Base-by-base conservation (phyloP, 2,113 vertebrate genomes). In the Callospermophilus lateralis region DNA sequence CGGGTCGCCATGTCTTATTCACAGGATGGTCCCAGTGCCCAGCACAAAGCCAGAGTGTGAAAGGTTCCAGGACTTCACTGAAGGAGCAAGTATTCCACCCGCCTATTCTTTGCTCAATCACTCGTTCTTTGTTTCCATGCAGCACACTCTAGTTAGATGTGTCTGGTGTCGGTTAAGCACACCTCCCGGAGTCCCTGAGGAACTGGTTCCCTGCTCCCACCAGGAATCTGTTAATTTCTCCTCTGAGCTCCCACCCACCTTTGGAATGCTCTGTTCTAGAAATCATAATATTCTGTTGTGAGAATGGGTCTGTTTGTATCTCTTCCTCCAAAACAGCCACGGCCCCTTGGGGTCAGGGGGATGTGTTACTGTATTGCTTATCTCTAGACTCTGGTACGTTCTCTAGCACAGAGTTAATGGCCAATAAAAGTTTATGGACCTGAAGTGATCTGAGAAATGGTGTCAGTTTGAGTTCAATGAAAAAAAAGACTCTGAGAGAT, bases 61-160 rank as follows among this genome's bases (percentile, higher is more conserved):
- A n/a, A 13, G 11, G 34, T 30, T 55, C 30, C 4, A 6, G 34
- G 34, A 22, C 34, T 83, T 22, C 0, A 0, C 0, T 26, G 34
- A 53, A 73, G 53, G 19, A 88, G 42, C 39, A 11, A 37, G 48
- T 79, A 51, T 9, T 8, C 42, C 45, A 53, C 1, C 1, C 4
- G 30, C 39, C 58, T 32, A 16, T 10, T n/a, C 28, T 61, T 51
- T 70, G n/a, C 51, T 76, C 42, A n/a, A 58, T 74, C 16, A 17
- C 22, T 67, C 65, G 17, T 16, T 37, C 53, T 92, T 73, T 72
- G 42, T 58, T 84, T 30, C 13, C 16, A 37, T 3, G 10, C 17
- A 61, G 19, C 2, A 22, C 34, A 20, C 17, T 68, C 7, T 53
- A 53, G 10, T 15, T 42, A 24, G 37, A 26, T 24, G 28, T 5